Percentiles rank a stretch among this genome's conserved stretches.
Evolutionary conservation across 2,113 vertebrate genomes (phyloP).

Genomic region (Antechinus stuartii): DNA sequence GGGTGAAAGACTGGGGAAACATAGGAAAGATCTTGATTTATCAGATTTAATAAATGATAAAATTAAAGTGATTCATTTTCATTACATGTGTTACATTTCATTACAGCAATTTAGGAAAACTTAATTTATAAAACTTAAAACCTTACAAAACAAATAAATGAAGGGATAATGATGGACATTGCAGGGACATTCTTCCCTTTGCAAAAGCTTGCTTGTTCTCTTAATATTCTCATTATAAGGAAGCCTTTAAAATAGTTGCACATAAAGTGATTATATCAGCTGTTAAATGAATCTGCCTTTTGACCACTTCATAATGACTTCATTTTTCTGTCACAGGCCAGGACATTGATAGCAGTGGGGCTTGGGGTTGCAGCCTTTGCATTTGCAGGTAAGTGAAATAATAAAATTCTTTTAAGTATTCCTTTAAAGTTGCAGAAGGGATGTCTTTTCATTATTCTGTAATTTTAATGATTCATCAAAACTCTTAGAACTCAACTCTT

Average conservation of each 20-base stretch:
- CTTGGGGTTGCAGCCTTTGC: constrained; percentile 92
- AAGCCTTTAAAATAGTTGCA: constrained; percentile 42
- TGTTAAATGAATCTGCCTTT: constrained; percentile 23
- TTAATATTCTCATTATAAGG: not conserved
- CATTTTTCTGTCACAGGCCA: constrained; percentile 84
- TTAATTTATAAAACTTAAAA: not conserved
- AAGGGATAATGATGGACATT: not conserved
- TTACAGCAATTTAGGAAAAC: not conserved
- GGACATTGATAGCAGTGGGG: constrained; percentile 90
- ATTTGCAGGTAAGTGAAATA: constrained; percentile 91
- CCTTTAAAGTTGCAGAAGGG: not conserved
- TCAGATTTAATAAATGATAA: not conserved
- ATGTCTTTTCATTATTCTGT: not conserved
- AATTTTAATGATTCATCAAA: constrained; percentile 26
- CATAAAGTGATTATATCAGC: constrained; percentile 43
- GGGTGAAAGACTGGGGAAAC: not conserved
- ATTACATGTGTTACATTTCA: not conserved
- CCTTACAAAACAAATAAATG: not conserved
- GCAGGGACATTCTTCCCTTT: not conserved
- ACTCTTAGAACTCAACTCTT: not conserved
- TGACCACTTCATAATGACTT: not conserved
- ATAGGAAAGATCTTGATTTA: not conserved
- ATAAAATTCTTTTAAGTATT: not conserved
- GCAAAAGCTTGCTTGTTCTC: not conserved
- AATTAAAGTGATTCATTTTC: not conserved